phyloP scores from a whole-genome alignment of 2,888 invertebrate genomes.

The Caenorhabditis panamensis region DNA sequence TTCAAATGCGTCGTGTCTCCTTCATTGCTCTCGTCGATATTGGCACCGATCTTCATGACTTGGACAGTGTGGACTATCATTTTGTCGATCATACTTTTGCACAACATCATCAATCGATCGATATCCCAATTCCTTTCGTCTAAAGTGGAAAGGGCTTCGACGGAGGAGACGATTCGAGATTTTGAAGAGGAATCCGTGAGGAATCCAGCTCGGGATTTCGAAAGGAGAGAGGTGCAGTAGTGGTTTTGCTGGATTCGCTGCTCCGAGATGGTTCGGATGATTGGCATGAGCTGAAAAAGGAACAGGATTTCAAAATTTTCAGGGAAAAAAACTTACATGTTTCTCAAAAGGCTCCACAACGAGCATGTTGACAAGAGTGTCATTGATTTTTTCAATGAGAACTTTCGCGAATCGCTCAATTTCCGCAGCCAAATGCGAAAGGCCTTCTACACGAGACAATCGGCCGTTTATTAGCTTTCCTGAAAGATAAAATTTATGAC shows the following conservation, averaged over 20 bases:
- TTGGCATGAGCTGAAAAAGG: conserved; percentile 64
- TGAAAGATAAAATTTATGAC: conserved; percentile 20
- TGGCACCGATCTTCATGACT: conserved; percentile 67
- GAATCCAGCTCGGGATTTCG: conserved; percentile 41
- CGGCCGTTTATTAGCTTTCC: conserved; percentile 73
- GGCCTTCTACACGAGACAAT: conserved; percentile 73
- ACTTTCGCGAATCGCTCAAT: conserved; percentile 58
- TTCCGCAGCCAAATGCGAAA: conserved; percentile 70
- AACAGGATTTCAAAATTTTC: neutral
- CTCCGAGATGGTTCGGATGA: conserved; percentile 66
- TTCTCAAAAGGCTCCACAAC: conserved; percentile 78
- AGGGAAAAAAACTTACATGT: conserved; percentile 53
- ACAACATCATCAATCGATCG: conserved; percentile 62
- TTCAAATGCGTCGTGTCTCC: conserved; percentile 72
- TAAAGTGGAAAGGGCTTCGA: conserved; percentile 65
- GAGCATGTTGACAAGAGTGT: conserved; percentile 70
- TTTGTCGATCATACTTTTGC: conserved; percentile 69
- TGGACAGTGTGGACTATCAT: conserved; percentile 67
- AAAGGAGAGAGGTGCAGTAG: conserved; percentile 50
- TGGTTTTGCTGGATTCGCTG: conserved; percentile 63
- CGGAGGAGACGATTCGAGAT: conserved; percentile 34
- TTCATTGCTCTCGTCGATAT: conserved; percentile 67
- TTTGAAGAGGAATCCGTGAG: conserved; percentile 18
- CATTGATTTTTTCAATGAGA: conserved; percentile 70
- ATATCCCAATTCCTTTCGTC: conserved; percentile 63